phyloP scores from a whole-genome alignment of 1,140 invertebrate species.

The Drosophila seguyi region DNA sequence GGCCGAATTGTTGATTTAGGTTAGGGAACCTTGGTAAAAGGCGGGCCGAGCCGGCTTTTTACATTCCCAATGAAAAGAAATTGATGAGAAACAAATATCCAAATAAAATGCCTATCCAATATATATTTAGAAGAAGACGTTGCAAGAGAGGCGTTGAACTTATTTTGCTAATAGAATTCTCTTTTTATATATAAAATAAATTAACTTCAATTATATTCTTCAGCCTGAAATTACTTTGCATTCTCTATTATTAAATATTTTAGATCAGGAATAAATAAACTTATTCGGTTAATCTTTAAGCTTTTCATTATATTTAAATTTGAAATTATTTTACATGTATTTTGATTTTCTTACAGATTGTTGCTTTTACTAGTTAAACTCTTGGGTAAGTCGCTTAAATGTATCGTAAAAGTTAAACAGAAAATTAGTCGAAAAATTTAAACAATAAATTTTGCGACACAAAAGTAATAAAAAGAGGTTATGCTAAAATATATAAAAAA shows the following conservation, averaged over 20 bases:
- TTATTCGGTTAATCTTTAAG: not conserved
- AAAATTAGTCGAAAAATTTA: no score
- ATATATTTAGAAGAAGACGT: conserved; percentile 19
- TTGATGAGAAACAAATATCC: conserved; percentile 12
- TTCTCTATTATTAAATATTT: not conserved
- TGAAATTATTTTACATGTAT: not conserved
- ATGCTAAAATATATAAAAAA: not conserved
- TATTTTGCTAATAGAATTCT: no score
- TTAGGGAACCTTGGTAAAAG: conserved; percentile 15
- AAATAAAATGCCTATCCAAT: conserved; percentile 4
- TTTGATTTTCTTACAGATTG: conserved; percentile 56
- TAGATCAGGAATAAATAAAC: not conserved
- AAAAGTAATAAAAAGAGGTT: not conserved
- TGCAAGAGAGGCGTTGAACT: not conserved
- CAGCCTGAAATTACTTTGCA: not conserved
- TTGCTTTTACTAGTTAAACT: conserved; percentile 51
- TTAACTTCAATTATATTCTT: not conserved
- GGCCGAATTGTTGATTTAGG: conserved; percentile 67
- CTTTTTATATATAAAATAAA: no score
- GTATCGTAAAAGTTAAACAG: no score
- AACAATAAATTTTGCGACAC: not conserved
- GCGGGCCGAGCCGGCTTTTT: conserved; percentile 13
- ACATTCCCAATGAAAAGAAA: not conserved
- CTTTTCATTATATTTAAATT: no score
- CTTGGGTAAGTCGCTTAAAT: conserved; percentile 59